Evolutionary conservation across 2,113 vertebrate species (phyloP).

Genomic region (Boleophthalmus pectinirostris): DNA sequence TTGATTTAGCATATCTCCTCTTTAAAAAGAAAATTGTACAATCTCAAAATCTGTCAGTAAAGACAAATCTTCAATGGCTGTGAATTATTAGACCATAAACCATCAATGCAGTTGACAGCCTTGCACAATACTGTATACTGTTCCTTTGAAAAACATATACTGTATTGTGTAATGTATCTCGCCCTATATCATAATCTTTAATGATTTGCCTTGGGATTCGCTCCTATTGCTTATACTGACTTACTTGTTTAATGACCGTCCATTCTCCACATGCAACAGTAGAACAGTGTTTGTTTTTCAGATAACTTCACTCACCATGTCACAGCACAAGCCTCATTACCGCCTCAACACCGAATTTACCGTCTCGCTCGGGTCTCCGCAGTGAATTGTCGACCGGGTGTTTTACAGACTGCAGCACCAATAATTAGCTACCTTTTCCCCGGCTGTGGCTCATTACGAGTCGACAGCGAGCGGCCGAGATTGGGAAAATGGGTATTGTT

Average conservation of each 20-base stretch:
- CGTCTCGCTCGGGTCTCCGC: slow-evolving; percentile 26
- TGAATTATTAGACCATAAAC: background rate
- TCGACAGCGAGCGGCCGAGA: slow-evolving; percentile 43
- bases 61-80: background rate
- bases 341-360: slow-evolving; percentile 21
- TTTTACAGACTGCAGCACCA: slow-evolving; percentile 36
- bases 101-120: background rate
- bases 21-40: background rate
- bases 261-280: slow-evolving; percentile 4
- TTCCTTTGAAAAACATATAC: background rate
- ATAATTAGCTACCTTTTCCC: slow-evolving; percentile 52
- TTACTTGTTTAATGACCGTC: slow-evolving; percentile 2
- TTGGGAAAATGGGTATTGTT: slow-evolving; percentile 55
- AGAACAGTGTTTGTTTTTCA: slow-evolving; percentile 1
- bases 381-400: slow-evolving; percentile 33
- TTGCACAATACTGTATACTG: background rate
- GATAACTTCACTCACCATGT: slow-evolving; percentile 5
- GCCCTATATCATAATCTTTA: background rate
- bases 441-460: slow-evolving; percentile 49
- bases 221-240: background rate
- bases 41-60: background rate
- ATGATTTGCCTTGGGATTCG: background rate
- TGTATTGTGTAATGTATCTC: background rate
- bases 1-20: too few species aligned
- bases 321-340: slow-evolving; percentile 3